These are phyloP conservation scores for Xerus inauris DNA, from an alignment of 2,113 vertebrate species.

Conservation along the genomic window DNA sequence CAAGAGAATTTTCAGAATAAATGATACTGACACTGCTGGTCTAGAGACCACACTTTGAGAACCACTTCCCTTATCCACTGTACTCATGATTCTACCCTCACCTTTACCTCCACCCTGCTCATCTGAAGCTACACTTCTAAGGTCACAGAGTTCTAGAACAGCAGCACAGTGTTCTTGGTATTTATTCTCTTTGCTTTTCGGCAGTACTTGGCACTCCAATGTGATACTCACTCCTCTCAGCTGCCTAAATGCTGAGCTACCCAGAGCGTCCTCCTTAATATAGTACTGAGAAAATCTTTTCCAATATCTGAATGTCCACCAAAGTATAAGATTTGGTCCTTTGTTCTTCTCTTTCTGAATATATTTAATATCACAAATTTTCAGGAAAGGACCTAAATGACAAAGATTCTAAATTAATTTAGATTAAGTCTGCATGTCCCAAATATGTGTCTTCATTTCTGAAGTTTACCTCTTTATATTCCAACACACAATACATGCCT, in stretches of 20 bases:
- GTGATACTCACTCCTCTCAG: not conserved
- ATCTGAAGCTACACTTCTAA: not conserved
- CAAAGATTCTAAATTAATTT: not conserved
- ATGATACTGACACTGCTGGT: not conserved
- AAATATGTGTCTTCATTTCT: not conserved
- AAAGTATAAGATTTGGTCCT: slow-evolving; percentile 20
- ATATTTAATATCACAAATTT: slow-evolving; percentile 15
- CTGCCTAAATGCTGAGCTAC: not conserved
- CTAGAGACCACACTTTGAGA: not conserved
- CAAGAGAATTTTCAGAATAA: not conserved
- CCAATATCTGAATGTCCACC: not conserved
- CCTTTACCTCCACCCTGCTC: not conserved
- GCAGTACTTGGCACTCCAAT: not conserved
- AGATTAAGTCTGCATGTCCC: not conserved
- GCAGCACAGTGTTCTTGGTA: not conserved
- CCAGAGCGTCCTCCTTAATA: not conserved
- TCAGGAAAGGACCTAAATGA: not conserved
- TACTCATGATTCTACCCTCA: not conserved
- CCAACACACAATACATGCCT: not conserved
- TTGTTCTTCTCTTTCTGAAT: slow-evolving; percentile 20
- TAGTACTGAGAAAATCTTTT: not conserved
- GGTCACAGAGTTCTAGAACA: not conserved
- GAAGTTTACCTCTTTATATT: not conserved
- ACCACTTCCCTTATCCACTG: not conserved
- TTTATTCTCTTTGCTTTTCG: not conserved